phyloP scores from a whole-genome alignment of 2,113 vertebrate genomes.

The Egretta garzetta region DNA sequence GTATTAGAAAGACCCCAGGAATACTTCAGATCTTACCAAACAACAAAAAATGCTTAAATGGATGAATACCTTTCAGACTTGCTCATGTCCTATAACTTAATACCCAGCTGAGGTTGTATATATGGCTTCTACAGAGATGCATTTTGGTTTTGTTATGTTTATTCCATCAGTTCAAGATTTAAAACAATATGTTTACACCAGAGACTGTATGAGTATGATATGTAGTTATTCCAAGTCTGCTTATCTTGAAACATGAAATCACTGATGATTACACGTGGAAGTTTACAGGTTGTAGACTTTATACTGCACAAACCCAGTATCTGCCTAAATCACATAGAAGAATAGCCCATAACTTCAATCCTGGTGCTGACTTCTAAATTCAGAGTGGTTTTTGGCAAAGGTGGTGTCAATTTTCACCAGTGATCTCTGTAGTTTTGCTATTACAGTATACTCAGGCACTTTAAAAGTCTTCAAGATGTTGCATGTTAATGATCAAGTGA shows the following conservation, averaged over 20 bases:
- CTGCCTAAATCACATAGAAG: not conserved
- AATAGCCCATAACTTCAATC: not conserved
- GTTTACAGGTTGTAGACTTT: not conserved
- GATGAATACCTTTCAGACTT: not conserved
- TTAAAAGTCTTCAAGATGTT: not conserved
- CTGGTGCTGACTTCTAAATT: not conserved
- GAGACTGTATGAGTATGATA: not conserved
- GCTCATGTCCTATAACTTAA: not conserved
- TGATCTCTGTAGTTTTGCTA: not conserved
- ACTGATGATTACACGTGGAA: not conserved
- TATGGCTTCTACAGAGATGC: not conserved
- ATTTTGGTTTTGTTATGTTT: not conserved
- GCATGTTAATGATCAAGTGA: not conserved
- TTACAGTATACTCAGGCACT: not conserved
- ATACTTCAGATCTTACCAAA: not conserved
- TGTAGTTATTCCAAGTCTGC: not conserved
- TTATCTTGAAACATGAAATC: not conserved
- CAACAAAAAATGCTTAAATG: not conserved
- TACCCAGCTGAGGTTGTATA: not conserved
- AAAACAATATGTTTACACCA: not conserved
- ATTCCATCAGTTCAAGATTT: not conserved
- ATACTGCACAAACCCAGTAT: not conserved
- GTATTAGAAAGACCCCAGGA: not conserved
- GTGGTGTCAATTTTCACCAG: not conserved
- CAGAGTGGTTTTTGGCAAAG: not conserved